Evolutionary conservation across 2,888 invertebrate species (phyloP), one percentile per base, ranked within the genome.

Genomic region (Rhimphoctona megacephalus): DNA sequence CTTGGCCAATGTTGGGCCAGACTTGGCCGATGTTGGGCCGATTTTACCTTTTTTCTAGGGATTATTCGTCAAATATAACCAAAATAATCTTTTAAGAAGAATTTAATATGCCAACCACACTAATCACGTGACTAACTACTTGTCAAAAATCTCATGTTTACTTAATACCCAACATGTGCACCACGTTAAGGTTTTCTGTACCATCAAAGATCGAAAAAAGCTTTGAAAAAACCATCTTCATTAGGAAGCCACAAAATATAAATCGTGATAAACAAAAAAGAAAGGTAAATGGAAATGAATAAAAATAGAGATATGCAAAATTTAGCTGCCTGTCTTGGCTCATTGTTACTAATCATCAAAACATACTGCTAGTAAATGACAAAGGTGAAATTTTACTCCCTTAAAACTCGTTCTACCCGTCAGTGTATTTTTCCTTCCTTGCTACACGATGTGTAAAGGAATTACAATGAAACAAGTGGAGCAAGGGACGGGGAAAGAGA

Each of bases 391-490:
- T 77, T 72, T 43, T 30, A 49, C 64, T 73, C 52, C 7, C 57
- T 36, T 7, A n/a, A 36, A 22, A 14, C 39, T 36, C 6, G 30
- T 39, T 67, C 46, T 25, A 25, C 14, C 17, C 46, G n/a, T 25
- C 72, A 19, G 30, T 25, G 25, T 64, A 49, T 36, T n/a, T 46
- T 49, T 14, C 64, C 22, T 73, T 79, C 57, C 11, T 30, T 54
- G 22, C 25, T 33, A 22, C 22, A 33, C 67, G 36, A 52, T n/a
- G 54, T 66, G 6, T 73, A 73, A 72, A 81, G 80, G 72, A 72
- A 81, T 81, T 64, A 70, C 64, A 81, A 81, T 81, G 80, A 64
- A 72, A 52, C 72, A 64, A 80, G 46, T 64, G 70, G 64, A 72
- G 72, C 80, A 49, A 61, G 61, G 57, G 14, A 36, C 43, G 49